Evolutionary conservation across 1,140 invertebrate genomes (phyloP), one percentile per base, ranked within the genome.

Genomic region (Eupristina koningsbergeri): DNA sequence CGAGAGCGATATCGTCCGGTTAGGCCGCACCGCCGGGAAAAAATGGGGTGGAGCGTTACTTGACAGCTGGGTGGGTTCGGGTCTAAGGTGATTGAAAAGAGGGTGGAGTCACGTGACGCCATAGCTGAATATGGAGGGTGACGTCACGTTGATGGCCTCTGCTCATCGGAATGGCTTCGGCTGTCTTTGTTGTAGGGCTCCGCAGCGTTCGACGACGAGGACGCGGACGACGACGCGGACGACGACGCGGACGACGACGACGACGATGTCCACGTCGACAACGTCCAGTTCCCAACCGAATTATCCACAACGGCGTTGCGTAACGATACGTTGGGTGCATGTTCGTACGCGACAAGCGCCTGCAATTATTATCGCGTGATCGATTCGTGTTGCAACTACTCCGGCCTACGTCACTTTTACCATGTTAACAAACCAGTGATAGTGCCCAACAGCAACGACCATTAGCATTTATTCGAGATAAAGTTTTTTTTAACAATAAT

Each of bases 61-160:
- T 91, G 92, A 93, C 92, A 93, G 91, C 91, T 92, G 92, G 92
- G 92, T 92, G 92, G 91, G 91, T 91, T 92, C 90, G 89, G 88
- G 15, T 67, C 91, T 89, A 91, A 93, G 92, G 91, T 92, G 92
- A 93, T 93, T 93, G 91, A 93, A 92, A 92, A 91, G 90, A 92
- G 92, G 92, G 92, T 92, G 92, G 92, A 93, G 92, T 92, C 91
- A 93, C 91, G 91, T 93, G 91, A 92, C 89, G 92, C 92, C 91
- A 92, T 92, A 89, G 88, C 87, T 90, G 89, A 90, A 91, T 91
- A 88, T 39, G 63, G n/a, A 39, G 88, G 90, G 88, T 92, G 92
- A 92, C 91, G 92, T 92, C 91, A 92, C 83, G 89, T 92, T 89
- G 90, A 92, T 92, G 90, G 91, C 91, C 88, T 86, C 91, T 86